Evolutionary conservation across 1,140 invertebrate genomes (phyloP).

Genomic region (Bombyx mori): DNA sequence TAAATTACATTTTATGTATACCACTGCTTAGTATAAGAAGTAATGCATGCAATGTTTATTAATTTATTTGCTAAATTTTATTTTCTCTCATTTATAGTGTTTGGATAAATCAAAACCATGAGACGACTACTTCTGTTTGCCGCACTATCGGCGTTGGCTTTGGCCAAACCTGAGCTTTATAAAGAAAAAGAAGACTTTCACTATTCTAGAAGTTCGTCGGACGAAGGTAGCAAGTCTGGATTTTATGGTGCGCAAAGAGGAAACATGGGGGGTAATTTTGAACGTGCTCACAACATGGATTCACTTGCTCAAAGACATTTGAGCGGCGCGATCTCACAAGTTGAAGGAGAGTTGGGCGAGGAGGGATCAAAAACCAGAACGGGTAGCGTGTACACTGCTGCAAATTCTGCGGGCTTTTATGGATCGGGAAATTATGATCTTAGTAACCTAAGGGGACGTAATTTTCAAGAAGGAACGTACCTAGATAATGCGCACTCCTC

Average conservation of each 20-base stretch:
- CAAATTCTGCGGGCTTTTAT: constrained; percentile 54
- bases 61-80: neutral
- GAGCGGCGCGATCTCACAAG: constrained; percentile 49
- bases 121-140: constrained; percentile 36
- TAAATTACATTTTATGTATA: no score
- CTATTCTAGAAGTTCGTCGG: constrained; percentile 60
- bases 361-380: constrained; percentile 42
- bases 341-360: constrained; percentile 57
- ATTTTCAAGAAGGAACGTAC: constrained; percentile 40
- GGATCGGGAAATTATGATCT: constrained; percentile 48
- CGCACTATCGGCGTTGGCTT: constrained; percentile 30
- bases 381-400: constrained; percentile 55
- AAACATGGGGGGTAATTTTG: constrained; percentile 68
- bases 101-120: constrained; percentile 22
- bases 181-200: constrained; percentile 68
- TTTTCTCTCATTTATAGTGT: constrained; percentile 20
- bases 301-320: constrained; percentile 57
- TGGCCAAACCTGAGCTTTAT: constrained; percentile 55
- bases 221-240: constrained; percentile 57
- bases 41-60: no score
- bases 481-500: constrained; percentile 27
- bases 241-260: constrained; percentile 63
- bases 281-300: constrained; percentile 68
- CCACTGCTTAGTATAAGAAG: no score
- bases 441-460: constrained; percentile 47